These are phyloP conservation scores for Nyctibius bracteatus DNA, from an alignment of 2,113 vertebrate species.

Conservation along the genomic window DNA sequence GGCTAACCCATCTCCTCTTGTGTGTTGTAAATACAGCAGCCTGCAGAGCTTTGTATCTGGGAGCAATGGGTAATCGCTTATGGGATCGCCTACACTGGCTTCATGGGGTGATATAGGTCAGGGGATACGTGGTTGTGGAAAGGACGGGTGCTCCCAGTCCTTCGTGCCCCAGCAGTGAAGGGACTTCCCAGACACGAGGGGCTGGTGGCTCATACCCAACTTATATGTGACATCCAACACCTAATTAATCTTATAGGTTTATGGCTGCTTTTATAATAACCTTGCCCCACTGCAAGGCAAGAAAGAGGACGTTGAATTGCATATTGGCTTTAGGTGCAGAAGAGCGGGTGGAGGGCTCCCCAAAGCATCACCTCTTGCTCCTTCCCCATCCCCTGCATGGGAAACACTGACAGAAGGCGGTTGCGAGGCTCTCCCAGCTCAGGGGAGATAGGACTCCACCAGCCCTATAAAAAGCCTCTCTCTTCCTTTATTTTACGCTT, in stretches of 20 bases:
- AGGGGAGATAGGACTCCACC: background rate
- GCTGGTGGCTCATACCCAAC: background rate
- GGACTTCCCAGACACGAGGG: background rate
- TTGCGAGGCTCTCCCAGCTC: background rate
- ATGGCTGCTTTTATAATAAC: background rate
- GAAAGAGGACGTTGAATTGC: fast-evolving
- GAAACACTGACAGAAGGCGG: background rate
- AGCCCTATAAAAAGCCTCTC: background rate
- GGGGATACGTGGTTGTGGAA: background rate
- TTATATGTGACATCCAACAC: background rate
- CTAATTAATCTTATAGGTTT: background rate
- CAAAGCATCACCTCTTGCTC: fast-evolving
- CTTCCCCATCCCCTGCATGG: background rate
- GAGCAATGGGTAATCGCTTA: background rate
- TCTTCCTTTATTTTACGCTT: background rate
- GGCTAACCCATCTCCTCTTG: background rate
- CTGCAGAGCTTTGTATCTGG: background rate
- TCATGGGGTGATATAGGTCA: background rate
- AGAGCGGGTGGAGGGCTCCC: background rate
- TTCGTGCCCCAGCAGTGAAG: fast-evolving
- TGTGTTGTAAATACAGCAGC: background rate
- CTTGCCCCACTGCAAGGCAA: background rate
- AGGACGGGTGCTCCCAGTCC: fast-evolving
- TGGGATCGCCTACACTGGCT: background rate
- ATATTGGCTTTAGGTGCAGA: background rate